These are phyloP conservation scores for Drosophila nannoptera DNA, from an alignment of 1,140 invertebrate species.

Conservation along the genomic window DNA sequence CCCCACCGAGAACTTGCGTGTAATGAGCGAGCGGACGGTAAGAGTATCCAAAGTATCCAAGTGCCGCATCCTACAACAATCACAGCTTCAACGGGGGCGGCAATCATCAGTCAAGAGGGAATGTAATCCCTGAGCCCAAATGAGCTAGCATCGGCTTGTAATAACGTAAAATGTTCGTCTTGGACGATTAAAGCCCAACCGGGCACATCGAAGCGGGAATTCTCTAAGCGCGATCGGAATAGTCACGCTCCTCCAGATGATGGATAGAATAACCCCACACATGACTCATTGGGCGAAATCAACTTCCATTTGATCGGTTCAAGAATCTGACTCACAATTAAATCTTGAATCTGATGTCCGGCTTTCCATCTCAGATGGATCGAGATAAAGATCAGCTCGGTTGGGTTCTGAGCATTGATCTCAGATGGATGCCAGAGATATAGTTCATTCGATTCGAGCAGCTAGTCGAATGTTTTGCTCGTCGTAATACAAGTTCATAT, in stretches of 20 bases:
- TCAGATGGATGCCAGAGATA: too few relatives aligned
- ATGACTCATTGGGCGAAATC: too few relatives aligned
- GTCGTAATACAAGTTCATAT: not conserved
- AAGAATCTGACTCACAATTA: too few relatives aligned
- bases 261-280: too few relatives aligned
- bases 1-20: constrained; percentile 51
- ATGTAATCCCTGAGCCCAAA: constrained; percentile 5
- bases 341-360: too few relatives aligned
- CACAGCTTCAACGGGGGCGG: constrained; percentile 36
- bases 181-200: constrained; percentile 6
- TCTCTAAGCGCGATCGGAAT: too few relatives aligned
- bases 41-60: constrained; percentile 46
- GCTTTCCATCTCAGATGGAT: too few relatives aligned
- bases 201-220: not conserved
- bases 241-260: too few relatives aligned
- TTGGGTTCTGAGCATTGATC: too few relatives aligned
- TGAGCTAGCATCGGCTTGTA: constrained; percentile 17
- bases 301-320: too few relatives aligned
- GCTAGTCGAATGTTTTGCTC: not conserved
- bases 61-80: constrained; percentile 42
- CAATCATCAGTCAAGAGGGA: constrained; percentile 27
- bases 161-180: constrained; percentile 14
- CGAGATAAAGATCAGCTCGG: too few relatives aligned
- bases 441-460: too few relatives aligned
- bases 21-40: constrained; percentile 62